Evolutionary conservation across 2,113 vertebrate genomes (phyloP).

Genomic region (Microcebus lehilahytsara): DNA sequence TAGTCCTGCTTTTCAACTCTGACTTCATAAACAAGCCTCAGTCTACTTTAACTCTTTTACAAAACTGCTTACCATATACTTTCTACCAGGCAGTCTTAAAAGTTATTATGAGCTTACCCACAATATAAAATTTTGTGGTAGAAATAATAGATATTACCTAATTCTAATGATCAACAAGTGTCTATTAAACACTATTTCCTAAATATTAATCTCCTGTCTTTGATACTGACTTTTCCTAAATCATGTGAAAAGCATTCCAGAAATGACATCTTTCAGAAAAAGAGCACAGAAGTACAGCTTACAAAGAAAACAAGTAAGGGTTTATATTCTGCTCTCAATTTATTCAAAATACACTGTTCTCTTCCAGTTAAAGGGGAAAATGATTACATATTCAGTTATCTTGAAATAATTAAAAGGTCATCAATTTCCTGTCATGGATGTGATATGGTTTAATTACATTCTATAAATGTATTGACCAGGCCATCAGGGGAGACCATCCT

Average conservation of each 20-base stretch:
- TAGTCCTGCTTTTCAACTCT: background rate
- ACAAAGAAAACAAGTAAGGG: background rate
- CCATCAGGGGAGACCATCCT: conserved; percentile 78
- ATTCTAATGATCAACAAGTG: background rate
- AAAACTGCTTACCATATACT: background rate
- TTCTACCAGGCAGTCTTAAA: background rate
- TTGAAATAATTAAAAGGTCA: conserved; percentile 94
- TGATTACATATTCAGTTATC: conserved; percentile 88
- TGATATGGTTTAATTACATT: conserved; percentile 93
- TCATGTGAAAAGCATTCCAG: background rate
- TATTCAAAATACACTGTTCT: conserved; percentile 48
- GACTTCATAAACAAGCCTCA: background rate
- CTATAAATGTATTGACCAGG: conserved; percentile 90
- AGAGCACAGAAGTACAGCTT: background rate
- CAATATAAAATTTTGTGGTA: background rate
- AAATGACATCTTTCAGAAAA: background rate
- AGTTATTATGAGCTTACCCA: background rate
- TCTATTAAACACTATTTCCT: background rate
- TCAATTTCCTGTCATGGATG: conserved; percentile 89
- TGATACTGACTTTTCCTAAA: background rate
- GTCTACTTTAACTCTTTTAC: background rate
- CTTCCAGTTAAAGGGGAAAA: conserved; percentile 72
- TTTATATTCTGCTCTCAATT: conserved; percentile 7
- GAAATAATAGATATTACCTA: background rate
- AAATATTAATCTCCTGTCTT: background rate